A percentile compares a stretch with the other conserved stretches of the same genome.
Conservation (phyloP, 2,888 invertebrate genomes). For the Pterobdella sp. region DNA sequence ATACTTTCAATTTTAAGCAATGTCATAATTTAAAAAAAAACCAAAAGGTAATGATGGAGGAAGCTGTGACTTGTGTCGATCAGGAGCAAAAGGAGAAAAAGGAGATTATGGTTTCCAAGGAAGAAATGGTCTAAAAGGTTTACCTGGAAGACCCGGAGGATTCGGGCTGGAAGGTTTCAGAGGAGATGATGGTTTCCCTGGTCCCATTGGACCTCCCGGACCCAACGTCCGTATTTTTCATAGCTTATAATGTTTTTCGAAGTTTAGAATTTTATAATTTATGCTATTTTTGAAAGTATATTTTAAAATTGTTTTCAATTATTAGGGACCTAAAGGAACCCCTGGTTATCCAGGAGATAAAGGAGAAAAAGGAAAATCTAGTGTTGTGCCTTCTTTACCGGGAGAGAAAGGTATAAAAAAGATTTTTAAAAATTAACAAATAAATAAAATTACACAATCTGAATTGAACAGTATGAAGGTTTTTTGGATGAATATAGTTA, state of each 20-base stretch:
- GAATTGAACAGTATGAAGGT: too few relatives aligned
- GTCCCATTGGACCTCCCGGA: conserved; percentile 45
- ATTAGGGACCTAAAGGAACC: not conserved
- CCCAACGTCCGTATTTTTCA: not conserved
- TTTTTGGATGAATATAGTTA: too few relatives aligned
- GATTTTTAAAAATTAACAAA: too few relatives aligned
- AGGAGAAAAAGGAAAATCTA: not conserved
- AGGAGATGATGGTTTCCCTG: conserved; percentile 44
- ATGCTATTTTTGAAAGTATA: not conserved
- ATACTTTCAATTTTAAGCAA: too few relatives aligned
- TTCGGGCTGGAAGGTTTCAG: conserved; percentile 39
- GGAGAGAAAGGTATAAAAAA: not conserved
- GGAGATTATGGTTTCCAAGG: conserved; percentile 44
- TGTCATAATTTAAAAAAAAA: too few relatives aligned
- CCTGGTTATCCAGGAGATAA: conserved; percentile 4
- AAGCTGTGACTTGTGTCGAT: conserved; percentile 31
- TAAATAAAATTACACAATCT: too few relatives aligned
- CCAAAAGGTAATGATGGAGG: not conserved
- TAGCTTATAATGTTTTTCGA: not conserved
- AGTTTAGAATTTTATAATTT: not conserved
- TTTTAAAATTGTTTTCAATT: not conserved
- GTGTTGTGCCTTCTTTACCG: not conserved
- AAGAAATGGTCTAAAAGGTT: conserved; percentile 29
- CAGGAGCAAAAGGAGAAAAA: conserved; percentile 32
- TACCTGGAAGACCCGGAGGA: conserved; percentile 32